phyloP scores from a whole-genome alignment of 2,113 vertebrate genomes.

The Lepisosteus oculatus region DNA sequence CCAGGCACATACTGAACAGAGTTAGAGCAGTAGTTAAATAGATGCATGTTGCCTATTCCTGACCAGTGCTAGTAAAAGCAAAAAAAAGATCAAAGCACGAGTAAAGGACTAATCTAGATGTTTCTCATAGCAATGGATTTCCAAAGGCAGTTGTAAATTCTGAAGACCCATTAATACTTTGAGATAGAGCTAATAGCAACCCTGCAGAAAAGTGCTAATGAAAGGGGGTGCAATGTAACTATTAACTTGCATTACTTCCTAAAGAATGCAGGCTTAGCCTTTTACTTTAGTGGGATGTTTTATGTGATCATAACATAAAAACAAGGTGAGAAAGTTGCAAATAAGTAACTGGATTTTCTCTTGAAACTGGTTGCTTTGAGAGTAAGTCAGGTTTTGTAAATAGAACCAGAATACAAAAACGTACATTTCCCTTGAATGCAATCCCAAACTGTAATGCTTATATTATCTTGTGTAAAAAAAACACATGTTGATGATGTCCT shows the following conservation, averaged over 20 bases:
- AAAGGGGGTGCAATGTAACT: background rate
- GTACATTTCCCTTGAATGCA: no score
- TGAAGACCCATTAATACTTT: constrained; percentile 14
- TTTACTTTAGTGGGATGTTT: background rate
- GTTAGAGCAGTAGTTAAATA: no score
- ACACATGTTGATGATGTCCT: no score
- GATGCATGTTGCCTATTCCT: constrained; percentile 13
- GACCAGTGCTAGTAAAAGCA: constrained; percentile 1
- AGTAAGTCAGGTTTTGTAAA: no score
- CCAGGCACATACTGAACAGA: background rate
- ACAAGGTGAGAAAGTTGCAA: background rate
- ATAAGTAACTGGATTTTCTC: background rate
- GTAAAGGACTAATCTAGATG: constrained; percentile 13
- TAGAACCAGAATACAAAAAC: no score
- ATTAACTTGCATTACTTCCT: constrained; percentile 2
- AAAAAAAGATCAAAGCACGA: constrained; percentile 18
- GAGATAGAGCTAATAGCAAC: constrained; percentile 8
- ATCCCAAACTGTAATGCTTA: no score
- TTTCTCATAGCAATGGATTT: constrained; percentile 1
- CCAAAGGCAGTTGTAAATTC: constrained; percentile 14
- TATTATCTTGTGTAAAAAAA: no score
- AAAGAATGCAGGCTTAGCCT: background rate
- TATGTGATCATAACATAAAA: background rate
- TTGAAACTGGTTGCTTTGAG: no score
- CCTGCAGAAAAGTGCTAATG: constrained; percentile 8